Evolutionary conservation across 2,113 vertebrate species (phyloP).

Genomic region (Stegostoma tigrinum): DNA sequence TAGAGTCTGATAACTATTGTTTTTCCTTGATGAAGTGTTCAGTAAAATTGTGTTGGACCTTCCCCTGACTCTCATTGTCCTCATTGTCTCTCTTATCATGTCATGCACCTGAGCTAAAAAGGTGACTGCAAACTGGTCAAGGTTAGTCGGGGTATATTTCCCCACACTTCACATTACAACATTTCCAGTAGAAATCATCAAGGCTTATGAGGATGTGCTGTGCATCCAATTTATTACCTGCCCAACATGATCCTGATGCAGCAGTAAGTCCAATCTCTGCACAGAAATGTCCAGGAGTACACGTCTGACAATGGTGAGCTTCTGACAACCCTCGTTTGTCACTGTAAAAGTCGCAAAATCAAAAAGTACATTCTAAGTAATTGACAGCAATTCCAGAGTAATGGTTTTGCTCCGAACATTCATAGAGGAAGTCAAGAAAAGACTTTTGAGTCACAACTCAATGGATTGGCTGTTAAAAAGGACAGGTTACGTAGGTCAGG

Average conservation of each 20-base stretch:
- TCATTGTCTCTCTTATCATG: too few species aligned
- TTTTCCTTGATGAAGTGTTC: too few species aligned
- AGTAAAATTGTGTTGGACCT: too few species aligned
- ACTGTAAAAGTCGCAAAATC: background rate
- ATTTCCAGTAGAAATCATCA: background rate
- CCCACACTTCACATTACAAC: too few species aligned
- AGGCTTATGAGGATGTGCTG: background rate
- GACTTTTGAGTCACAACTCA: background rate
- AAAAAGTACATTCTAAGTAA: background rate
- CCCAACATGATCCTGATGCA: constrained; percentile 57
- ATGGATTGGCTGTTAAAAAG: background rate
- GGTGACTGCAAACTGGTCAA: too few species aligned
- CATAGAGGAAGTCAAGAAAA: background rate
- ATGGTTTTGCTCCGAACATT: background rate
- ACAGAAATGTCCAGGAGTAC: background rate
- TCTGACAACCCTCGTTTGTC: background rate
- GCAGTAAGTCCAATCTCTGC: constrained; percentile 47
- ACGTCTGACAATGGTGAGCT: background rate
- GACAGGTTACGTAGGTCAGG: background rate
- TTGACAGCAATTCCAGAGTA: background rate
- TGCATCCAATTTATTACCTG: constrained; percentile 48
- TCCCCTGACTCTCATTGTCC: too few species aligned
- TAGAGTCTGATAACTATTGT: too few species aligned
- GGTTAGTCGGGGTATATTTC: too few species aligned
- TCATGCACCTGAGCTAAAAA: too few species aligned